Evolutionary conservation across 2,888 invertebrate species (phyloP).

Genomic region (Chelonus formosanus): DNA sequence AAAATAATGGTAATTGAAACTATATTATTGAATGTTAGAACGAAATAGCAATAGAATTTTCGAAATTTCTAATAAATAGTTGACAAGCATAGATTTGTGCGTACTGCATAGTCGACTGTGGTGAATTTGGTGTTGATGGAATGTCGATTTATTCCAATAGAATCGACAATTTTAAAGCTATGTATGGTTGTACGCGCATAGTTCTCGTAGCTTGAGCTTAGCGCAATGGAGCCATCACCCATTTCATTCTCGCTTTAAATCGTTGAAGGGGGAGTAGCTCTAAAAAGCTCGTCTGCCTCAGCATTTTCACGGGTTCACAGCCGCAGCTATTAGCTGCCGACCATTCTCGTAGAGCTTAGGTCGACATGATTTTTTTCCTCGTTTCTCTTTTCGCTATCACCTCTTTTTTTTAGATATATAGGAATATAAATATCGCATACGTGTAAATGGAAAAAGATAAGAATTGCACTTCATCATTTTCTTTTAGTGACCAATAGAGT

Average conservation of each 20-base stretch:
- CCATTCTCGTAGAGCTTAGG: conserved; percentile 31
- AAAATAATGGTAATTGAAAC: no score
- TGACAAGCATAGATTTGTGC: background rate
- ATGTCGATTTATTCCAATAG: conserved; percentile 39
- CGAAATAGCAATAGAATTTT: background rate
- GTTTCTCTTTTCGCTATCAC: conserved; percentile 1
- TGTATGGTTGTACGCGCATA: conserved; percentile 15
- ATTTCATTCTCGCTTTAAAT: conserved; percentile 48
- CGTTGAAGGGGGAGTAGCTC: conserved; percentile 39
- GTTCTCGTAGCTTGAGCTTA: conserved; percentile 10
- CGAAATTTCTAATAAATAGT: background rate
- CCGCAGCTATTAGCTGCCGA: conserved; percentile 35
- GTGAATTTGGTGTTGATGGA: conserved; percentile 12
- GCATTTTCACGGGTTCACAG: conserved; percentile 40
- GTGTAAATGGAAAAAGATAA: no score
- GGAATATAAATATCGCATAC: no score
- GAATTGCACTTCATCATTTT: no score
- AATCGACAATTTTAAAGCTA: conserved; percentile 33
- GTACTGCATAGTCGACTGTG: conserved; percentile 2
- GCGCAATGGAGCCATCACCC: conserved; percentile 44
- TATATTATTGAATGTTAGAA: no score
- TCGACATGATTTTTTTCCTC: conserved; percentile 33
- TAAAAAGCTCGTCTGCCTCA: conserved; percentile 45
- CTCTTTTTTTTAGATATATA: background rate
- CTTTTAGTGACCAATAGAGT: no score